These are phyloP conservation scores for Theocolax elegans DNA, from an alignment of 1,140 invertebrate species.

Conservation along the genomic window DNA sequence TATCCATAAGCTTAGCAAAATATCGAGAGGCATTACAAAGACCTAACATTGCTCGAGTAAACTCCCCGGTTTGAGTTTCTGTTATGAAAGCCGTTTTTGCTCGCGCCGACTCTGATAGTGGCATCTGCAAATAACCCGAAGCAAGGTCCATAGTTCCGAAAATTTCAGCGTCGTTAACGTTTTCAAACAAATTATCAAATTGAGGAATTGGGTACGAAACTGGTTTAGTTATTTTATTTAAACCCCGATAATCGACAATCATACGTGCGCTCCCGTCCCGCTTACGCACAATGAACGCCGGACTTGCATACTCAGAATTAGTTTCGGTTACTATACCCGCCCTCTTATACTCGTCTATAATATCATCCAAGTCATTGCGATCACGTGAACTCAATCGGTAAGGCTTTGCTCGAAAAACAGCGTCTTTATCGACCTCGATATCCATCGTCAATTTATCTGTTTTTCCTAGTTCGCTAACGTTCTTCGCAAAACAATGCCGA, in stretches of 20 bases:
- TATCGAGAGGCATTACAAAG: constrained; percentile 32
- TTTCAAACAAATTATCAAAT: constrained; percentile 34
- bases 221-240: constrained; percentile 61
- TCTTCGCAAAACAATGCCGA: no score
- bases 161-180: constrained; percentile 29
- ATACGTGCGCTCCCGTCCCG: constrained; percentile 48
- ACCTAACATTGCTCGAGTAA: no score
- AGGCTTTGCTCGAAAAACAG: constrained; percentile 45
- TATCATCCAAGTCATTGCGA: neutral
- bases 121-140: no score
- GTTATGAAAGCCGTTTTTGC: constrained; percentile 39
- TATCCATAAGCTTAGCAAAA: constrained; percentile 39
- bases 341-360: neutral
- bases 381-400: neutral
- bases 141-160: no score
- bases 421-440: no score
- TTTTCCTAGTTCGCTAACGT: no score
- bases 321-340: constrained; percentile 26
- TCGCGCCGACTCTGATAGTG: constrained; percentile 18
- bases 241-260: constrained; percentile 58
- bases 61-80: constrained; percentile 20
- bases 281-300: constrained; percentile 48
- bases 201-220: constrained; percentile 32
- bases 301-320: constrained; percentile 46
- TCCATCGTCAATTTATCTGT: no score